A percentile compares a stretch with the other conserved stretches of the same genome.
Evolutionary conservation across 1,140 invertebrate genomes (phyloP).

Genomic region (Pantala flavescens): DNA sequence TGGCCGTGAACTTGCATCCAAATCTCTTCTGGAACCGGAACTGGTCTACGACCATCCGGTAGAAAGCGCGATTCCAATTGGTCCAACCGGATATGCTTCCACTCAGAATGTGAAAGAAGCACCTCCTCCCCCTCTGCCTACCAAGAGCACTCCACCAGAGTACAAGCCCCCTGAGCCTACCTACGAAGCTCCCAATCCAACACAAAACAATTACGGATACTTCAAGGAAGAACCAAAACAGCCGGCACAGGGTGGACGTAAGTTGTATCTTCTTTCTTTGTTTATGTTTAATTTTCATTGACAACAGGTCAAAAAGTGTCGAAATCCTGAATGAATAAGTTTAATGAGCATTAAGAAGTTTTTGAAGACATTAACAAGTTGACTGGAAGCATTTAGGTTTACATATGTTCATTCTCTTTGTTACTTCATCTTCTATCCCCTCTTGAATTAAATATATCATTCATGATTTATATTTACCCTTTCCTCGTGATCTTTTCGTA

Average conservation of each 20-base stretch:
- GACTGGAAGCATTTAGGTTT: no score
- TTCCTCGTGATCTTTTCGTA: no score
- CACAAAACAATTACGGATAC: not conserved
- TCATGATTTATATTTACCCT: no score
- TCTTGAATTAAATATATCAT: no score
- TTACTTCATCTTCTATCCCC: no score
- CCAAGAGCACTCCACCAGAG: not conserved
- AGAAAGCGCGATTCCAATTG: not conserved
- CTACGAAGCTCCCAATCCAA: not conserved
- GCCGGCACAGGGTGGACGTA: not conserved
- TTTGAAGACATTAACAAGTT: no score
- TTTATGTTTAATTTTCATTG: no score
- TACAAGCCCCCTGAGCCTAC: not conserved
- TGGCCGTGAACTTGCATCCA: constrained; percentile 62
- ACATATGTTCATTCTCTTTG: no score
- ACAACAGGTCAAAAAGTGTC: no score
- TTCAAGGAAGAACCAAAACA: not conserved
- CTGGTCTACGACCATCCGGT: not conserved
- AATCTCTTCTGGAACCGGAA: constrained; percentile 40
- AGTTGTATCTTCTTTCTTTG: not conserved
- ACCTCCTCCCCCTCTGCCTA: not conserved
- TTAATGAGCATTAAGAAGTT: no score
- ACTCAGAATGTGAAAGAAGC: not conserved
- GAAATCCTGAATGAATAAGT: no score
- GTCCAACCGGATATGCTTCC: not conserved